Evolutionary conservation across 2,797 vertebrate genomes (phyloP).

Genomic region (Atherinosoma microstoma): DNA sequence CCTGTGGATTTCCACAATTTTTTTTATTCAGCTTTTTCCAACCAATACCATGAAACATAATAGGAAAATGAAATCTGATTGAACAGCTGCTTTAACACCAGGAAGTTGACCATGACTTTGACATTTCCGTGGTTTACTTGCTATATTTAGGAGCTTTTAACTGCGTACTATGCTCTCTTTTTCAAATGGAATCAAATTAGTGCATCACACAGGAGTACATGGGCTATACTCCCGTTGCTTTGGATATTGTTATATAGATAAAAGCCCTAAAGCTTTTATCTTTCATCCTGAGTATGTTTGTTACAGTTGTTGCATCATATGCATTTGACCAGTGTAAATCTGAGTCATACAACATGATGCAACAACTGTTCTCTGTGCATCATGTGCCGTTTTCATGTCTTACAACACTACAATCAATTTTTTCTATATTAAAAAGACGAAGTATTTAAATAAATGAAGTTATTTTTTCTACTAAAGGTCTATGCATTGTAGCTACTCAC

Average conservation of each 20-base stretch:
- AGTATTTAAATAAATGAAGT: not conserved
- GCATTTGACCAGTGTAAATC: not conserved
- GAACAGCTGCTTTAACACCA: not conserved
- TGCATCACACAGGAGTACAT: not conserved
- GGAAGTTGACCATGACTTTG: not conserved
- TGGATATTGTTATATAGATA: not conserved
- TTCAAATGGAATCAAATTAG: not conserved
- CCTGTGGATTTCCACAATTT: not conserved
- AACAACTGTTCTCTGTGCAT: slow-evolving; percentile 17
- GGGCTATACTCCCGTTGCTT: not conserved
- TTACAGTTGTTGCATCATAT: slow-evolving; percentile 5
- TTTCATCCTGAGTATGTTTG: not conserved
- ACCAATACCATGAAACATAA: slow-evolving; percentile 5
- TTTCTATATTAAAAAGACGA: not conserved
- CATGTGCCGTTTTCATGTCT: slow-evolving; percentile 1
- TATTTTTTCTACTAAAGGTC: not conserved
- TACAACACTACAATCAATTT: not conserved
- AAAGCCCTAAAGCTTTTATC: not conserved
- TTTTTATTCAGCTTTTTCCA: not conserved
- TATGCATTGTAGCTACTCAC: not conserved
- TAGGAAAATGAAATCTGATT: not conserved
- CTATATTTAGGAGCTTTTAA: not conserved
- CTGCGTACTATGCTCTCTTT: not conserved
- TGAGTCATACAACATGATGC: slow-evolving; percentile 10
- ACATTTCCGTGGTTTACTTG: not conserved